Base-by-base conservation (phyloP, 2,888 invertebrate species). In the Drosophila testacea region DNA sequence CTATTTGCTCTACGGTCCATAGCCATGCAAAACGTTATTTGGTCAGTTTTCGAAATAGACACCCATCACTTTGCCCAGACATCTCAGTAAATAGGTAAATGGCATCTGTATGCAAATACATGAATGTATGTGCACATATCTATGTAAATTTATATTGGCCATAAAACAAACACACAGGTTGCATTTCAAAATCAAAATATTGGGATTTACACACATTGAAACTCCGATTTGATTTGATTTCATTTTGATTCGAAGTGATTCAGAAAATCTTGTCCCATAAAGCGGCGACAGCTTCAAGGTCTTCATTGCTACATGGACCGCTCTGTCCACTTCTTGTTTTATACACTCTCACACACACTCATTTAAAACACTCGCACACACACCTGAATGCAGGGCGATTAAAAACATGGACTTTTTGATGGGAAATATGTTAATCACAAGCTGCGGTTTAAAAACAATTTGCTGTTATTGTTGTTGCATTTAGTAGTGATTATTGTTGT, bases 371-470 rank as follows among this genome's bases (percentile, higher is more conserved):
- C 36, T 57, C 51, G 41, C 39, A 38, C 63, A 65, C 61, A 70
- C 48, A 57, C 52, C 47, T 42, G 69, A 60, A 60, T 22, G 27
- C 50, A 57, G 41, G 56, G 51, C 71, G 76, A 77, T 84, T 85
- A 88, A 80, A 88, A 76, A 76, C 73, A 73, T 62, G 62, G 54
- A 65, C 42, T 78, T 73, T 70, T 77, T 72, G 85, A 89, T 90
- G 88, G 89, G 89, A 89, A 90, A 78, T 90, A 84, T 84, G 83
- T 86, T 88, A 84, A 90, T 89, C 85, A 89, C 76, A 87, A 80
- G 69, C 42, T 67, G 79, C 59, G 75, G 66, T 54, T 74, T 55
- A 55, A 65, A 61, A 75, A 57, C 46, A 39, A 55, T 48, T 69
- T 64, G 44, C 70, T 69, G 86, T 75, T 51, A 69, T 65, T 65